phyloP scores from a whole-genome alignment of 2,888 invertebrate genomes.

The Lasius fuliginosus region DNA sequence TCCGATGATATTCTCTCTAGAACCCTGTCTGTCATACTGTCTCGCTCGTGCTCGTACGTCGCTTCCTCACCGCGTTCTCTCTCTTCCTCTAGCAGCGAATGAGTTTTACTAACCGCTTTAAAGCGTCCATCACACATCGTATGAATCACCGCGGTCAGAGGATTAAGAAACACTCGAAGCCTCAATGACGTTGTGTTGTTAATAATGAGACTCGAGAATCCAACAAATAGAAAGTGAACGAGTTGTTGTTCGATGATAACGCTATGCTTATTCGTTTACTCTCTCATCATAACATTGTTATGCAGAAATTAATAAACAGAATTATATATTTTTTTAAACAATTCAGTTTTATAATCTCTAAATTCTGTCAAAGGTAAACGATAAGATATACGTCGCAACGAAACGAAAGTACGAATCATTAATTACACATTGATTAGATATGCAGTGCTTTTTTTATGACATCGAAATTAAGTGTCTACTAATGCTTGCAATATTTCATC shows the following conservation, averaged over 20 bases:
- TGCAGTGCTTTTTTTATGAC: background rate
- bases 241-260: constrained; percentile 6
- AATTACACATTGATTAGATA: constrained; percentile 31
- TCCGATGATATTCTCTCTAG: constrained; percentile 60
- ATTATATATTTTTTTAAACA: background rate
- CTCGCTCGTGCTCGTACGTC: constrained; percentile 5
- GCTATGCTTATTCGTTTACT: background rate
- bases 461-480: background rate
- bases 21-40: constrained; percentile 32
- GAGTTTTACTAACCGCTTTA: constrained; percentile 76
- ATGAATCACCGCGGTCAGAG: constrained; percentile 63
- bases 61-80: background rate
- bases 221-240: constrained; percentile 15
- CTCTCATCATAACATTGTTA: too few relatives aligned
- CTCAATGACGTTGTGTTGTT: constrained; percentile 31
- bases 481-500: constrained; percentile 5
- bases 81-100: constrained; percentile 57
- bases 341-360: background rate
- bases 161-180: constrained; percentile 56
- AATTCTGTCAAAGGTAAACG: background rate
- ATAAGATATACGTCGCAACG: background rate
- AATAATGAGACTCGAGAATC: constrained; percentile 34
- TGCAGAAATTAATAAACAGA: background rate
- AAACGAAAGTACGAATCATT: constrained; percentile 1
- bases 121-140: constrained; percentile 72